Conservation (phyloP, 2,797 vertebrate species). For the Sebastiscus albofasciatus region DNA sequence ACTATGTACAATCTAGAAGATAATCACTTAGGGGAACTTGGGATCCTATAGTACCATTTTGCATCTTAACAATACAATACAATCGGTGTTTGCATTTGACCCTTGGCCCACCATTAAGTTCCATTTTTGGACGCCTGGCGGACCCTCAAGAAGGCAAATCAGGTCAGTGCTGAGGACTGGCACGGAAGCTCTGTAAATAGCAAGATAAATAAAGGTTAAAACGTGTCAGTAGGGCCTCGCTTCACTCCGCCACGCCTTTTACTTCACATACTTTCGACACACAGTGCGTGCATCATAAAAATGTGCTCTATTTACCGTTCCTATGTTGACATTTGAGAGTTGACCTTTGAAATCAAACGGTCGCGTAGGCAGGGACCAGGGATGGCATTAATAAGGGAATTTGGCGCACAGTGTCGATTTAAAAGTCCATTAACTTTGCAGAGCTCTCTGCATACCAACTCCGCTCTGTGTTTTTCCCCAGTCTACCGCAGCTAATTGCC, state of each 20-base stretch:
- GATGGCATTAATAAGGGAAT: constrained; percentile 87
- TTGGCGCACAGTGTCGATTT: constrained; percentile 85
- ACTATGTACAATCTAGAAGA: no score
- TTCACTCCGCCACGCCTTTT: not conserved
- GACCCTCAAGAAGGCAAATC: not conserved
- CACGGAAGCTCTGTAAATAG: not conserved
- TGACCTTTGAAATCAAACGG: constrained; percentile 86
- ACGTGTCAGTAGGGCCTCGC: not conserved
- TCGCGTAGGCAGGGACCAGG: constrained; percentile 71
- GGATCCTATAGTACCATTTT: no score
- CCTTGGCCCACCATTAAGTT: no score
- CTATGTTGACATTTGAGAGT: constrained; percentile 84
- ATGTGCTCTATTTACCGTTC: constrained; percentile 79
- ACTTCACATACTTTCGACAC: constrained; percentile 41
- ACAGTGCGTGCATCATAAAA: constrained; percentile 69
- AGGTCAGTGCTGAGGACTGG: not conserved
- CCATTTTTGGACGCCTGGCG: no score
- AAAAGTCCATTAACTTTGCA: constrained; percentile 90
- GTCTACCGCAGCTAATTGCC: constrained; percentile 83
- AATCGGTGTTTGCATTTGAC: no score
- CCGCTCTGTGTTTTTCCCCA: constrained; percentile 78
- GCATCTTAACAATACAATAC: no score
- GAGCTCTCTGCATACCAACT: constrained; percentile 86
- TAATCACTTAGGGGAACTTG: no score
- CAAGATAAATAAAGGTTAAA: constrained; percentile 5